Percentiles rank a stretch among this genome's conserved stretches.
phyloP scores from a whole-genome alignment of 2,797 vertebrate species.

The Margarornis squamiger region DNA sequence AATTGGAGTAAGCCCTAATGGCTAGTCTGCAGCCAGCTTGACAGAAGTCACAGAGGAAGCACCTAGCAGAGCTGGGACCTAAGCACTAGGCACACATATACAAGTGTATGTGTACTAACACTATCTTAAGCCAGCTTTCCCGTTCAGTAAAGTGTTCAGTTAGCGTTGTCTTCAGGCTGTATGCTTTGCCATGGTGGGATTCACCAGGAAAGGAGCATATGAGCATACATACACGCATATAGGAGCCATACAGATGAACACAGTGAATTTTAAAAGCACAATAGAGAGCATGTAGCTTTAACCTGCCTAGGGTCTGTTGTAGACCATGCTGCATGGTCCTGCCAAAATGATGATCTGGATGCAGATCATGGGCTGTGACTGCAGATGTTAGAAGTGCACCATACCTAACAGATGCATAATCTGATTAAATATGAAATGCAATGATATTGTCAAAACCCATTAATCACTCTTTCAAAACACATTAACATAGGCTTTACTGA shows the following conservation, averaged over 20 bases:
- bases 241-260: neutral
- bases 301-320: slow-evolving; percentile 6
- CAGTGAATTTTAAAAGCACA: neutral
- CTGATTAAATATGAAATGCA: slow-evolving; percentile 80
- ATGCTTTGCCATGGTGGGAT: neutral
- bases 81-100: neutral
- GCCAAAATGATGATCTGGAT: slow-evolving; percentile 69
- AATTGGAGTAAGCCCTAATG: neutral
- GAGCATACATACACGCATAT: accelerated
- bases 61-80: neutral
- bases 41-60: neutral
- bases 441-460: slow-evolving; percentile 83
- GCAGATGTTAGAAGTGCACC: slow-evolving; percentile 75
- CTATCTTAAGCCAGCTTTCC: neutral
- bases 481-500: slow-evolving; percentile 71
- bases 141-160: neutral
- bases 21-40: neutral
- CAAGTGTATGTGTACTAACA: accelerated
- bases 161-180: neutral
- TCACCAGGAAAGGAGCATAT: neutral
- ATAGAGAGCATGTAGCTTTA: neutral
- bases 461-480: slow-evolving; percentile 80
- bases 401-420: slow-evolving; percentile 80
- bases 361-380: slow-evolving; percentile 67
- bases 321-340: slow-evolving; percentile 8